Evolutionary conservation across 1,140 invertebrate genomes (phyloP), one percentile per base, ranked within the genome.

Genomic region (Tetraneura akinire): DNA sequence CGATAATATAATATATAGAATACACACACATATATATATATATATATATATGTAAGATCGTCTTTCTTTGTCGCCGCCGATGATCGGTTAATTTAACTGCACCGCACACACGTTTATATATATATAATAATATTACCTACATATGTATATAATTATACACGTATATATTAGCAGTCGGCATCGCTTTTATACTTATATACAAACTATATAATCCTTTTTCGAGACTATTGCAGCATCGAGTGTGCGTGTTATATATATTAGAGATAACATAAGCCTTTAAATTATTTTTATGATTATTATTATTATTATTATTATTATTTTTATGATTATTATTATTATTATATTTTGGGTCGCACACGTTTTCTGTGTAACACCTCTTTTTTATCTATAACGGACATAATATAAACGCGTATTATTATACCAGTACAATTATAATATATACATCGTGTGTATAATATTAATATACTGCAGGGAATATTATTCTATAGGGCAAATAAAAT

Each of bases 71-170:
- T 23, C 10, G 23, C 57, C 57, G 57, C 21, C 9, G 42, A 57
- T 13, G 71, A 76, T 55, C 71, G 71, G 71, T 76, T 76, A 57
- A 76, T 76, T 76, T 76, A 57, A 76, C 71, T 76, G 71, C 53
- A 51, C 51, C 51, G 14, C 51, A 11, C 51, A 37, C 49, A 13
- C 47, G n/a, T 49, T 9, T 6, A 73, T 32, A 42, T 18, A 66
- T 13, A 37, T n/a, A 18, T n/a, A 26, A 16, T 62, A 29, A n/a
- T n/a, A n/a, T n/a, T n/a, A n/a, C n/a, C n/a, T n/a, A n/a, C n/a
- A n/a, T n/a, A n/a, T n/a, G n/a, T 26, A 29, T 1, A 62, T 18
- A n/a, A 4, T 13, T 26, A 60, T 6, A 60, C n/a, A 23, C 23
- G 14, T 71, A 13, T n/a, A 5, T 68, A 68, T 16, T 45, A 68